Conservation (phyloP, 2,797 vertebrate genomes). For the Gouania willdenowi region DNA sequence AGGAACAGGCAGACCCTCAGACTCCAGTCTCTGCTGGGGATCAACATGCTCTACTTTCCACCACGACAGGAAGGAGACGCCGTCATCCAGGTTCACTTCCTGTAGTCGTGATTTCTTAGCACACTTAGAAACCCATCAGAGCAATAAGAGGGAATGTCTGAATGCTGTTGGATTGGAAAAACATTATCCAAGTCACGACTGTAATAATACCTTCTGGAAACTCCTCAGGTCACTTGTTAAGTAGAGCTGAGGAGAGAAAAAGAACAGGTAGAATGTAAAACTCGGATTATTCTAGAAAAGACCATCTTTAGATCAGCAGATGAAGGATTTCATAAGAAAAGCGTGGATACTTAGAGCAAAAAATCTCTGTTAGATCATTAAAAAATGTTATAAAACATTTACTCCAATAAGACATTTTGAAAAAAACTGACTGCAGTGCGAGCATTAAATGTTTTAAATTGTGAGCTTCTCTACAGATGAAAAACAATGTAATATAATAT, state of each 20-base stretch:
- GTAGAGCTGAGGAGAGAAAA: conserved; percentile 75
- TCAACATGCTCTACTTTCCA: conserved; percentile 83
- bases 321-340: too few species aligned
- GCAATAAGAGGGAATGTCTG: background rate
- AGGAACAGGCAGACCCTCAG: conserved; percentile 81
- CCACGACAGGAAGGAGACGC: conserved; percentile 72
- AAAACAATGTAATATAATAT: too few species aligned
- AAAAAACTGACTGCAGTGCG: too few species aligned
- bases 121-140: conserved; percentile 38
- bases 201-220: conserved; percentile 65
- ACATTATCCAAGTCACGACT: too few species aligned
- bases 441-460: too few species aligned
- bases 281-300: background rate
- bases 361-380: too few species aligned
- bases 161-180: background rate
- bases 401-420: too few species aligned
- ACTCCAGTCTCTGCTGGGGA: conserved; percentile 85
- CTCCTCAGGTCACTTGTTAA: conserved; percentile 82
- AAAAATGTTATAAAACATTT: too few species aligned
- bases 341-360: too few species aligned
- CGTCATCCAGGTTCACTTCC: conserved; percentile 78
- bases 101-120: conserved; percentile 83
- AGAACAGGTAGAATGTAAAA: conserved; percentile 1
- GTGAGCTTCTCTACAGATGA: too few species aligned
- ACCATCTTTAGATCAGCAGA: background rate